Conservation (phyloP, 2,113 vertebrate genomes). For the Pelmatolapia mariae region DNA sequence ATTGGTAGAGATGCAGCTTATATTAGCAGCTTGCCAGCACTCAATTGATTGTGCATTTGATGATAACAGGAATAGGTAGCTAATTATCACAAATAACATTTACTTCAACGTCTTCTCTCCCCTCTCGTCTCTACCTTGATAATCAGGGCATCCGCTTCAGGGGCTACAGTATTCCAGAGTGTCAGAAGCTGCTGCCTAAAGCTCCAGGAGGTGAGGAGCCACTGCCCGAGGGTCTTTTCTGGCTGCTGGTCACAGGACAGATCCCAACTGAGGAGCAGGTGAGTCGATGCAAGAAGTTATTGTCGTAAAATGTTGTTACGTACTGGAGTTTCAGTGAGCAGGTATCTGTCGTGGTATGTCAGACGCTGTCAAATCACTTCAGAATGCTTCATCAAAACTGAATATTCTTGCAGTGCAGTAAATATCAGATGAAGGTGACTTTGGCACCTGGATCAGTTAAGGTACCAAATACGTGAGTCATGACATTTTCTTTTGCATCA, state of each 20-base stretch:
- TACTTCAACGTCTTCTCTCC: neutral
- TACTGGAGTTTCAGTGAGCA: neutral
- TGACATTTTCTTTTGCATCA: neutral
- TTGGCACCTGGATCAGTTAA: neutral
- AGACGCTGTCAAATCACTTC: neutral
- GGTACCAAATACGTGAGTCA: neutral
- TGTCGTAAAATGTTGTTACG: neutral
- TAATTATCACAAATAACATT: neutral
- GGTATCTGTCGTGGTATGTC: neutral
- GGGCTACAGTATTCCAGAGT: slow-evolving; percentile 95
- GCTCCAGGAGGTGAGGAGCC: slow-evolving; percentile 88
- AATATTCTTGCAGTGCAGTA: neutral
- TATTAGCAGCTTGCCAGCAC: neutral
- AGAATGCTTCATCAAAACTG: neutral
- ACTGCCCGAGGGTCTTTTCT: slow-evolving; percentile 92
- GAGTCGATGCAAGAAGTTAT: neutral
- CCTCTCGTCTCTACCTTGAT: neutral
- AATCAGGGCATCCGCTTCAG: slow-evolving; percentile 92
- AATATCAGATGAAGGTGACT: neutral
- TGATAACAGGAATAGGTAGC: neutral
- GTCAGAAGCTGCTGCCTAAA: slow-evolving; percentile 90
- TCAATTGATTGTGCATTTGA: neutral
- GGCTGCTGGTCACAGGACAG: slow-evolving; percentile 91
- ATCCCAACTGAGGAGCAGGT: slow-evolving; percentile 93
- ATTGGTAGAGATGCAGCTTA: neutral